phyloP scores from a whole-genome alignment of 2,113 vertebrate genomes.

The Callionymus lyra region DNA sequence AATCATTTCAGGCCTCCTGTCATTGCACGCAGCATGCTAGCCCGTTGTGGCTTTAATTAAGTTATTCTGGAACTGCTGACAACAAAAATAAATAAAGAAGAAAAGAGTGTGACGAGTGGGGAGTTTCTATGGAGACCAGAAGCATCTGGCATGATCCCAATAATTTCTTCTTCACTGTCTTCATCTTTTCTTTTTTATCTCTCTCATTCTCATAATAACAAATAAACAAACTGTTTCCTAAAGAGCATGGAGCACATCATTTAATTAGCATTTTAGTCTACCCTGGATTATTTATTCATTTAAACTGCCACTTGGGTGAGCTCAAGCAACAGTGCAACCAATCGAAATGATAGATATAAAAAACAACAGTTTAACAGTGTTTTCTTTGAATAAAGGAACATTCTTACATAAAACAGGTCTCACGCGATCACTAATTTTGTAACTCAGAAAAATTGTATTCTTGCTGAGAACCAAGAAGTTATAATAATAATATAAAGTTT shows the following conservation, averaged over 20 bases:
- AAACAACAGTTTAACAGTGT: too few relatives aligned
- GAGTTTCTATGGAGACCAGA: constrained; percentile 69
- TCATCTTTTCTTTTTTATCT: constrained; percentile 19
- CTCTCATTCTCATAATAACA: constrained; percentile 13
- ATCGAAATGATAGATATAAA: too few relatives aligned
- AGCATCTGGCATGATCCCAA: constrained; percentile 67
- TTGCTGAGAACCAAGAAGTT: too few relatives aligned
- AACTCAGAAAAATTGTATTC: too few relatives aligned
- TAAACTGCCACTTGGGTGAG: not conserved
- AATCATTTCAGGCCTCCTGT: constrained; percentile 65
- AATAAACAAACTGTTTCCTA: constrained; percentile 13
- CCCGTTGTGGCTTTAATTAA: constrained; percentile 69
- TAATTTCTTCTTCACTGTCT: constrained; percentile 51
- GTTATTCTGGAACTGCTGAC: constrained; percentile 67
- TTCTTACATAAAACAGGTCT: too few relatives aligned
- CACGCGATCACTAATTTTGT: too few relatives aligned
- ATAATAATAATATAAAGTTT: too few relatives aligned
- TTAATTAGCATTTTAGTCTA: constrained; percentile 22
- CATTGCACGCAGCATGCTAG: constrained; percentile 60
- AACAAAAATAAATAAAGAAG: constrained; percentile 69
- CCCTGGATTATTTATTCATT: not conserved
- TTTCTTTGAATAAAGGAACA: too few relatives aligned
- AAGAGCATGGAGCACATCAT: constrained; percentile 7
- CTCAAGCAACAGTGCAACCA: too few relatives aligned
- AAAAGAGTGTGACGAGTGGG: constrained; percentile 52